Evolutionary conservation across 2,888 invertebrate species (phyloP), one percentile per base, ranked within the genome.

Genomic region (Tubulanus polymorphus): DNA sequence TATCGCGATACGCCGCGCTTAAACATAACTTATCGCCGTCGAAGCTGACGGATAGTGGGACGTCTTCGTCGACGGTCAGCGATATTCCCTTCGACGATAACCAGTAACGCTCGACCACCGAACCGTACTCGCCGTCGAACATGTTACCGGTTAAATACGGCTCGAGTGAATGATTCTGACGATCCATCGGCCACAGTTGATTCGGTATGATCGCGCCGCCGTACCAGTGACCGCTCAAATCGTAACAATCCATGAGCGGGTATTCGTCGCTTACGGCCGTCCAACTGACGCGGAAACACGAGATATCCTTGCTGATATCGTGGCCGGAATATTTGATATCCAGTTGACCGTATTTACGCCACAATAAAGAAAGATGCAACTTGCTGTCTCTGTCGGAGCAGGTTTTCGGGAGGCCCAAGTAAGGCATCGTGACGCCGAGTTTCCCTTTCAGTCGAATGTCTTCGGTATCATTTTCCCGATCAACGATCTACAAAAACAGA

Each of bases 211-310:
- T 71, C 3, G 68, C 63, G 2, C 70, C 67, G 0, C 74, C 74
- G 48, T 68, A 74, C 74, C 74, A 74, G n/a, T 55, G 55, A 1
- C 60, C 69, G 37, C 59, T 45, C 25, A 74, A 51, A 30, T 70
- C 62, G 69, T 88, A 92, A 73, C 94, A 94, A 74, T 94, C 94
- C 25, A 86, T 88, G 0, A 92, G 90, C 56, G 65, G 56, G 12
- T 88, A 81, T 65, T 85, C 83, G 1, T 85, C 81, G 8, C 83
- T 81, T 5, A 93, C 76, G 1, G 90, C 86, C 67, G 88, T 84
- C 93, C 93, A 94, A 35, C 87, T 85, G 0, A 94, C 81, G 41
- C 88, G 87, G 74, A 93, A 93, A 72, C 94, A 94, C 30, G 30
- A 10, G 5, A 30, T 35, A 5, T n/a, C 23, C 6, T 69, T 63